Conservation (phyloP, 2,888 invertebrate genomes). For the Hirtodrosophila cameraria region DNA sequence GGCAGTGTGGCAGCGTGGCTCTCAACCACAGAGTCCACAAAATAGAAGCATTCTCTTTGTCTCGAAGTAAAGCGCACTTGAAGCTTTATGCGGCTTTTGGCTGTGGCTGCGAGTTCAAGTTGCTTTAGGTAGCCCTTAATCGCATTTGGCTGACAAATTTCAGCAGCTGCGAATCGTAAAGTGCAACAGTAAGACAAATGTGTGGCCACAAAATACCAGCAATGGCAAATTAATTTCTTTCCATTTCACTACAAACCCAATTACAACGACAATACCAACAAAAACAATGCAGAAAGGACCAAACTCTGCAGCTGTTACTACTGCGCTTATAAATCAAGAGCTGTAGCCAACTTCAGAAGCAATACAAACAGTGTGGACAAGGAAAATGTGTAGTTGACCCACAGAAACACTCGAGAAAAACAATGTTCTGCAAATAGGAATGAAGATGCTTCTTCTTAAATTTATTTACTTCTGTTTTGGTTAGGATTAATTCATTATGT, state of each 20-base stretch:
- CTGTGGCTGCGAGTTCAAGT: conserved; percentile 4
- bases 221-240: conserved; percentile 74
- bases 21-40: conserved; percentile 14
- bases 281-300: conserved; percentile 11
- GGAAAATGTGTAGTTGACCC: conserved; percentile 30
- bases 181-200: conserved; percentile 67
- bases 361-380: conserved; percentile 20
- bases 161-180: conserved; percentile 52
- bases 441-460: not conserved
- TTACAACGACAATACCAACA: conserved; percentile 24
- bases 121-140: conserved; percentile 45
- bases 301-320: conserved; percentile 26
- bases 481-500: not conserved
- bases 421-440: not conserved
- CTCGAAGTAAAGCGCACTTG: conserved; percentile 35
- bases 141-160: conserved; percentile 59
- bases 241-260: conserved; percentile 42
- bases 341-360: conserved; percentile 27
- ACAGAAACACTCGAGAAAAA: not conserved
- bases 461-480: not conserved
- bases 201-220: conserved; percentile 59
- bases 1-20: conserved; percentile 17
- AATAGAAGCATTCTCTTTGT: conserved; percentile 9
- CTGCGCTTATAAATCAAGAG: conserved; percentile 61
- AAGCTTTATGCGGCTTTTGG: conserved; percentile 45